Evolutionary conservation across 64 coral and sea anemone species (phyloP), one percentile per base, ranked within the genome.

Genomic region (Pocillopora verrucosa): DNA sequence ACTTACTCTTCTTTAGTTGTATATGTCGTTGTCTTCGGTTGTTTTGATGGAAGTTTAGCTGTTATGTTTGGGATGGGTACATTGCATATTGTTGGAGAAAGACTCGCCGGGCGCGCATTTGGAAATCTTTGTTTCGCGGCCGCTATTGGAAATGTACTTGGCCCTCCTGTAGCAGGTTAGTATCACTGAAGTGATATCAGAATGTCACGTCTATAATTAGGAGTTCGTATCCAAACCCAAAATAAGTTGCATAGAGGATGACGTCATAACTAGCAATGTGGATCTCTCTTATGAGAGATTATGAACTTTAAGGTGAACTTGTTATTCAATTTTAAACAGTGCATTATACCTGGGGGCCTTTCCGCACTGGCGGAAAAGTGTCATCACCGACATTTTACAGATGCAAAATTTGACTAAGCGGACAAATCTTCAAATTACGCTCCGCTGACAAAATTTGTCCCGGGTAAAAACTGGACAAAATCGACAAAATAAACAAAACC

Each of bases 61-160:
- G 87, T 96, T n/a, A 92, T 92, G 90, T 92, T 96, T 17, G 89
- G 94, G n/a, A 78, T 96, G 90, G 94, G 94, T 25, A 96, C 90
- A 10, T 77, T 92, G 58, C 75, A 92, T 13, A 88, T 96, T 13
- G 94, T 88, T 34, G 94, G 94, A 5, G 65, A 87, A 34, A 69
- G 89, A 34, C 81, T 91, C 62, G 92, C 92, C 77, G 80, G 86
- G 16, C 86, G 86, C 57, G 94, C 90, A 11, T 96, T 96, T 69
- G 94, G 94, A 13, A 92, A 88, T 13, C 87, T 96, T 70, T 96
- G 90, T 45, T 88, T 60, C 34, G 90, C 89, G 13, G 90, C 61
- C 6, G 90, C 90, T 14, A 17, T 96, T 15, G 90, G 84, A 56
- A 75, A 92, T 16, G 82, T 90, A 62, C 59, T 84, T 16, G 94